Evolutionary conservation across 2,888 invertebrate species (phyloP).

Genomic region (Dryobotodes eremita): DNA sequence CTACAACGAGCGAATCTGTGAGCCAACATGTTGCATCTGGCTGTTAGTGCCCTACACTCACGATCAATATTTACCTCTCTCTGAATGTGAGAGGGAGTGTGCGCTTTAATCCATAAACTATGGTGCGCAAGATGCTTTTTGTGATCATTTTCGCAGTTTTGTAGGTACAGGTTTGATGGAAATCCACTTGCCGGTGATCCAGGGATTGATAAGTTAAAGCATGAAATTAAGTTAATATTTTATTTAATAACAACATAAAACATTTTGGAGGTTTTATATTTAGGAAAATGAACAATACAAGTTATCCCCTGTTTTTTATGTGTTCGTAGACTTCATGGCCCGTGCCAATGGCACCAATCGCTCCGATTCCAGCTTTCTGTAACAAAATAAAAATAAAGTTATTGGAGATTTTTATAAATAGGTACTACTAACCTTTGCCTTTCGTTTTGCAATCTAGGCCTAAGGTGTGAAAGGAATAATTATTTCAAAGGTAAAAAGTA

Average conservation of each 20-base stretch:
- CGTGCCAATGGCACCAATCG: conserved; percentile 65
- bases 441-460: background rate
- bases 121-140: background rate
- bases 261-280: too few species aligned
- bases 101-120: background rate
- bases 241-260: conserved; percentile 5
- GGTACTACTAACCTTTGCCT: background rate
- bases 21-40: too few species aligned
- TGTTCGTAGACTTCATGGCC: conserved; percentile 69
- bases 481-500: too few species aligned
- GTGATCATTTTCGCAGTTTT: background rate
- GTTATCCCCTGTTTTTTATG: conserved; percentile 59
- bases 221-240: background rate
- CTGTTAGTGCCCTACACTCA: too few species aligned
- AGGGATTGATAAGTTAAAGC: conserved; percentile 7
- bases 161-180: background rate
- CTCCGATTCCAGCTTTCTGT: conserved; percentile 69
- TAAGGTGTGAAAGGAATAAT: background rate
- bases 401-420: background rate
- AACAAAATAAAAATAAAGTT: conserved; percentile 42
- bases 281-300: background rate
- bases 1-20: too few species aligned
- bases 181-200: background rate
- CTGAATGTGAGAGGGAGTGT: background rate
- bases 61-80: too few species aligned